Conservation (phyloP, 2,113 vertebrate species). For the Colinus virginianus region DNA sequence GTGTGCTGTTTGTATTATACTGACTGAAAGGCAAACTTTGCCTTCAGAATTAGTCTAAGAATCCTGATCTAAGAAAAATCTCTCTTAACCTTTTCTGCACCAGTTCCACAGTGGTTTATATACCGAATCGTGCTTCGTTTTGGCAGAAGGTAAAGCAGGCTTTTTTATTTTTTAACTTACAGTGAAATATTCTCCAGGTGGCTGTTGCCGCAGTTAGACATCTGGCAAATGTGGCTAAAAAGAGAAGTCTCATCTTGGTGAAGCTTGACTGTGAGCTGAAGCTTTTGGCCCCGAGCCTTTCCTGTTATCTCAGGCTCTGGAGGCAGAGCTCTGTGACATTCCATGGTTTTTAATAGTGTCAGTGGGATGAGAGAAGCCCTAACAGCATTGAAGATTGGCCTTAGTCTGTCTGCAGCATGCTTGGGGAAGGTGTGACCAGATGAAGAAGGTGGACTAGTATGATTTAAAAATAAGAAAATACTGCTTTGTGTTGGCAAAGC, state of each 20-base stretch:
- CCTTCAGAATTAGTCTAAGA: background rate
- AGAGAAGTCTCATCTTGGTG: background rate
- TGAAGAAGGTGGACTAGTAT: background rate
- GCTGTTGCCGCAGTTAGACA: background rate
- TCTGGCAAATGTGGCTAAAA: background rate
- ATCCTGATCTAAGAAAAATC: background rate
- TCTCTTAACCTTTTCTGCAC: conserved; percentile 82
- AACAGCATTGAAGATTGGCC: background rate
- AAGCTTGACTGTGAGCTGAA: background rate
- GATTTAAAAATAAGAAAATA: background rate
- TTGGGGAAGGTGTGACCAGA: background rate
- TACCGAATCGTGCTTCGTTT: conserved; percentile 93
- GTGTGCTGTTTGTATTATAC: background rate
- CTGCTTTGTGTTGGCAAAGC: conserved; percentile 4
- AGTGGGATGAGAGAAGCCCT: background rate
- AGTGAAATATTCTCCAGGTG: background rate
- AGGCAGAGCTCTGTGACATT: background rate
- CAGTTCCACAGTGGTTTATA: conserved; percentile 98
- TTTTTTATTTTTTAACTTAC: background rate
- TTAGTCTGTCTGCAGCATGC: background rate
- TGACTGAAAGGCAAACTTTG: background rate
- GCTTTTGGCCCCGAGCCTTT: background rate
- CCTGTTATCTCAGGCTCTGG: background rate
- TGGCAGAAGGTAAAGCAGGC: conserved; percentile 90
- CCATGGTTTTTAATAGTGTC: background rate